These are phyloP conservation scores for Mastigias papua DNA, from an alignment of 30 jellyfish, hydroid and myxozoan genomes.

Conservation along the genomic window DNA sequence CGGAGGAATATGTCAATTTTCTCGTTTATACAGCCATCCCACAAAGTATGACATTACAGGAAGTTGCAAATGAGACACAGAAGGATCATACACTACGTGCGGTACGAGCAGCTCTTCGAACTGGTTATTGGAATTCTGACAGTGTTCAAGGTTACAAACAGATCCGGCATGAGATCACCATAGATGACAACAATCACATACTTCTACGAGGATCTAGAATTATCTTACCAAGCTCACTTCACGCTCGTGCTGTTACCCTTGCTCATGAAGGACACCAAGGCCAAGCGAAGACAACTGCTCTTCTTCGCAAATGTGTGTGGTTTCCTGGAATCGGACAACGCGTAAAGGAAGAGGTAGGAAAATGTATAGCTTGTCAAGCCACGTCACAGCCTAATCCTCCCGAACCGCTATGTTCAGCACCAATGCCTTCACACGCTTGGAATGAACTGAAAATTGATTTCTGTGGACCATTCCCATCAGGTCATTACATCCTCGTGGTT, in stretches of 20 bases:
- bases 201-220: constrained; percentile 41
- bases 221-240: constrained; percentile 31
- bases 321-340: constrained; percentile 37
- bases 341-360: constrained; percentile 6
- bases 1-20: not conserved
- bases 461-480: constrained; percentile 65
- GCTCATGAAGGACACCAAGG: constrained; percentile 78
- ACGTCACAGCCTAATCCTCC: constrained; percentile 15
- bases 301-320: not conserved
- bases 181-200: constrained; percentile 2
- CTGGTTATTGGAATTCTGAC: not conserved
- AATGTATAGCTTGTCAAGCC: constrained; percentile 65
- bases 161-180: constrained; percentile 34
- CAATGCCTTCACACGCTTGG: constrained; percentile 11
- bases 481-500: constrained; percentile 62
- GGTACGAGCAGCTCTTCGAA: not conserved
- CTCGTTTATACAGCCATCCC: not conserved
- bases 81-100: not conserved
- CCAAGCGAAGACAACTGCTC: constrained; percentile 38
- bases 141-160: not conserved
- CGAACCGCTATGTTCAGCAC: constrained; percentile 20
- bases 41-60: not conserved
- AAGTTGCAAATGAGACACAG: not conserved
- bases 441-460: not conserved
- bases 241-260: constrained; percentile 13